phyloP scores from a whole-genome alignment of 2,113 vertebrate genomes.

The Epinephelus moara region DNA sequence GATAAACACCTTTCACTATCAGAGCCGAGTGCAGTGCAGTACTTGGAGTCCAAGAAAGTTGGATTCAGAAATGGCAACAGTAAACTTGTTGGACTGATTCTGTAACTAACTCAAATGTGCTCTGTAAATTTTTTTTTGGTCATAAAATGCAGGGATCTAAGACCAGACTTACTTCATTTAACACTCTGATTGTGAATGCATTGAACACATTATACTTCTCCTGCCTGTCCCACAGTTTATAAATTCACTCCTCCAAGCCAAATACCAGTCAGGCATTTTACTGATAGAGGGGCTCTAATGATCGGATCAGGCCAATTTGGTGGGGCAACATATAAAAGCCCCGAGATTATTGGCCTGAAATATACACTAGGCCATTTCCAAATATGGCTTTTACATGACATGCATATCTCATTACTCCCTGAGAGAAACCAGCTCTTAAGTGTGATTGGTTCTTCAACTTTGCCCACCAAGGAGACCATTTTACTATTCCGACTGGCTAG shows the following conservation, averaged over 20 bases:
- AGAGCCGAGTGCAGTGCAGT: slow-evolving; percentile 56
- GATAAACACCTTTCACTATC: slow-evolving; percentile 81
- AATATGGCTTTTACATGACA: slow-evolving; percentile 6
- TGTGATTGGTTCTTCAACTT: slow-evolving; percentile 59
- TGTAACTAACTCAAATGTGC: slow-evolving; percentile 30
- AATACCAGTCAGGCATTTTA: not conserved
- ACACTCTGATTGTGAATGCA: not conserved
- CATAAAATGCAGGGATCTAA: not conserved
- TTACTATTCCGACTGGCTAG: slow-evolving; percentile 51
- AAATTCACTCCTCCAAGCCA: not conserved
- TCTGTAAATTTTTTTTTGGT: not conserved
- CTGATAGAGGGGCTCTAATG: not conserved
- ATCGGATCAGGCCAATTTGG: slow-evolving; percentile 3
- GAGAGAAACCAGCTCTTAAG: slow-evolving; percentile 20
- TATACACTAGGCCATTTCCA: slow-evolving; percentile 5
- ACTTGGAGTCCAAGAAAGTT: slow-evolving; percentile 70
- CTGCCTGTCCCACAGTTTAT: not conserved
- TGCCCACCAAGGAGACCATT: slow-evolving; percentile 46
- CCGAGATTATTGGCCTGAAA: not conserved
- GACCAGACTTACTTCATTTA: not conserved
- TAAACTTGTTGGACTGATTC: slow-evolving; percentile 57
- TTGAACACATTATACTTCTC: not conserved
- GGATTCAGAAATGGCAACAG: slow-evolving; percentile 49
- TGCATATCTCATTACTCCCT: slow-evolving; percentile 18
- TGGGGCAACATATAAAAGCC: not conserved